A percentile compares a stretch with the other conserved stretches of the same genome.
phyloP scores from a whole-genome alignment of 2,797 vertebrate genomes.

The Mus caroli region DNA sequence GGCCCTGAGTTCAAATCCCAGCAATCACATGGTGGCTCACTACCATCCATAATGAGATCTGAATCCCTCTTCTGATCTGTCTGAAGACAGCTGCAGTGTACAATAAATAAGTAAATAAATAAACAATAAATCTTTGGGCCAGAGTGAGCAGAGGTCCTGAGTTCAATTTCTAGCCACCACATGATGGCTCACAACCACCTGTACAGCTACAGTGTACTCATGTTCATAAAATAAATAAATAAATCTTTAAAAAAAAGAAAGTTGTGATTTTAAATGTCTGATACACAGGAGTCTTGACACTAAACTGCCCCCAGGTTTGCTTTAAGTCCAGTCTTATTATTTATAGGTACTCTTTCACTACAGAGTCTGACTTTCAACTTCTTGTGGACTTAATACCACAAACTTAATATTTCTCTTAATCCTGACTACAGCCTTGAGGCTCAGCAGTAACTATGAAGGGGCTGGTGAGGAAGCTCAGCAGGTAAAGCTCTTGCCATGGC shows the following conservation, averaged over 20 bases:
- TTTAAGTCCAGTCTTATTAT: slow-evolving; percentile 32
- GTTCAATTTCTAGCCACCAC: no score
- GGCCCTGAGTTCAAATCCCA: no score
- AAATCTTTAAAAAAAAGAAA: not conserved
- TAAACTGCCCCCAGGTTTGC: not conserved
- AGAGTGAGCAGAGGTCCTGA: no score
- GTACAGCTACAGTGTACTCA: no score
- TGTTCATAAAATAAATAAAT: no score
- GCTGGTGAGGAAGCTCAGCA: not conserved
- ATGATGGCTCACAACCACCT: no score
- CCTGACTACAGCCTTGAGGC: not conserved
- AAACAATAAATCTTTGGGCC: no score
- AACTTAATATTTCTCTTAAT: not conserved
- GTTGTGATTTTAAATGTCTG: slow-evolving; percentile 23
- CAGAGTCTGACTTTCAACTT: slow-evolving; percentile 33
- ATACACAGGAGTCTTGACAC: not conserved
- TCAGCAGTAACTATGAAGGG: not conserved
- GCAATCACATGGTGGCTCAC: no score
- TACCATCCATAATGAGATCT: no score
- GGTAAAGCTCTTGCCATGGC: not conserved
- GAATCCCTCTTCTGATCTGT: no score
- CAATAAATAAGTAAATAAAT: no score
- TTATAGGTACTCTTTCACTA: not conserved
- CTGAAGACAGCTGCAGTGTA: no score
- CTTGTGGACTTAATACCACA: not conserved